Conservation (phyloP, 2,113 vertebrate species). For the Orthonyx spaldingii region DNA sequence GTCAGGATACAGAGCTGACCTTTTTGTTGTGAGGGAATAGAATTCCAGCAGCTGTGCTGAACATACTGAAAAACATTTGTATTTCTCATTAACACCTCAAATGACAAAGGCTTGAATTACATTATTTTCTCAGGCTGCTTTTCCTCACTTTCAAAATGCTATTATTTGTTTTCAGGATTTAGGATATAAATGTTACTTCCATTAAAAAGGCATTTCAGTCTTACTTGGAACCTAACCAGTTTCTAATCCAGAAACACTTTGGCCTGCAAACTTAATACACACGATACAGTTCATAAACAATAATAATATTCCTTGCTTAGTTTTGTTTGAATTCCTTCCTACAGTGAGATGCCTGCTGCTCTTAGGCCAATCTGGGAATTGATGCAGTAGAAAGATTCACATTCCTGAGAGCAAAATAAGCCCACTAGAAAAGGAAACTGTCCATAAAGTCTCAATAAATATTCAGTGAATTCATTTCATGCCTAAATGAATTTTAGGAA, state of each 20-base stretch:
- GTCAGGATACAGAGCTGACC: not conserved
- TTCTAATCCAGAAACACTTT: constrained; percentile 10
- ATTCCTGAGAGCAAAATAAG: constrained; percentile 47
- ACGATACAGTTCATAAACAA: constrained; percentile 9
- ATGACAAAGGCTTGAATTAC: not conserved
- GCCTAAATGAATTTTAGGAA: constrained; percentile 22
- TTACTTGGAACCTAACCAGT: not conserved
- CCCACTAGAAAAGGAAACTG: constrained; percentile 51
- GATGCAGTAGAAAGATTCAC: constrained; percentile 27
- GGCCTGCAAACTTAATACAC: not conserved
- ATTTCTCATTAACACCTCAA: constrained; percentile 27
- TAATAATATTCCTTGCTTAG: constrained; percentile 2
- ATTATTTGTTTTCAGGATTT: not conserved
- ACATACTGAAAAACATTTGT: not conserved
- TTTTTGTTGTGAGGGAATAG: not conserved
- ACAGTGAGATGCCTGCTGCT: not conserved
- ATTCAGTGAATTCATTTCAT: constrained; percentile 65
- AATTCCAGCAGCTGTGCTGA: not conserved
- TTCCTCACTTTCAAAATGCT: not conserved
- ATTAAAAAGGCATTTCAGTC: not conserved
- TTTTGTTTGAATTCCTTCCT: constrained; percentile 25
- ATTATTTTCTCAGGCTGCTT: not conserved
- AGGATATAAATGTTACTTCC: not conserved
- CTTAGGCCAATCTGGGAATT: not conserved
- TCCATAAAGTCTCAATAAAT: constrained; percentile 65